Evolutionary conservation across 1,140 invertebrate species (phyloP).

Genomic region (Drosophila orosa): DNA sequence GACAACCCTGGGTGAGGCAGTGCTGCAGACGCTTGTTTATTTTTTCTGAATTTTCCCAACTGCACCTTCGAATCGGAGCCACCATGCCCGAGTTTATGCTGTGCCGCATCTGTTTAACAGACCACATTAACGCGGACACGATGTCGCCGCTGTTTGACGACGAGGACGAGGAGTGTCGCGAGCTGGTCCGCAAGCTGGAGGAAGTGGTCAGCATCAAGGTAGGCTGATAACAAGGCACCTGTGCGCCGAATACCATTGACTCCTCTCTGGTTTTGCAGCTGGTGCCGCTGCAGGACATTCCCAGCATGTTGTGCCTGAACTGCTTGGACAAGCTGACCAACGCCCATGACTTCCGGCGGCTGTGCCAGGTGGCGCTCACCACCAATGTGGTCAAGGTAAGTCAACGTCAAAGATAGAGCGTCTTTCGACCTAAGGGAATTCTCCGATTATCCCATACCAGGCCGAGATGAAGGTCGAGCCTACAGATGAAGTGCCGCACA

Average conservation of each 20-base stretch:
- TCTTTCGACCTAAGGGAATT: background rate
- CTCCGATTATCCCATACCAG: slow-evolving; percentile 21
- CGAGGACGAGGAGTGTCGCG: slow-evolving; percentile 56
- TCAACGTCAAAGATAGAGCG: background rate
- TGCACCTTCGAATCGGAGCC: slow-evolving; percentile 1
- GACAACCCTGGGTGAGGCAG: slow-evolving; percentile 25
- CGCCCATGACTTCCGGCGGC: slow-evolving; percentile 67
- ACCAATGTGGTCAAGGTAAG: slow-evolving; percentile 74
- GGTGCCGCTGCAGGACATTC: slow-evolving; percentile 72
- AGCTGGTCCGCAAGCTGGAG: slow-evolving; percentile 73
- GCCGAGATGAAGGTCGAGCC: slow-evolving; percentile 73
- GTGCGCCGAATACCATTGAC: background rate
- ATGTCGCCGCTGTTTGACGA: slow-evolving; percentile 75
- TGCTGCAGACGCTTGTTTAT: slow-evolving; percentile 48
- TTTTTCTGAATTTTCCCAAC: slow-evolving; percentile 22
- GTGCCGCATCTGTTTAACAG: slow-evolving; percentile 75
- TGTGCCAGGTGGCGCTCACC: slow-evolving; percentile 75
- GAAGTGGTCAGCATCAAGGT: slow-evolving; percentile 78
- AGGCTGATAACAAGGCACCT: slow-evolving; percentile 3
- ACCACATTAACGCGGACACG: slow-evolving; percentile 60
- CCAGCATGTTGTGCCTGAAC: slow-evolving; percentile 70
- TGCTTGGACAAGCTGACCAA: slow-evolving; percentile 59
- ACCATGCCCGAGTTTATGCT: slow-evolving; percentile 75
- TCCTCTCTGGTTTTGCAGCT: slow-evolving; percentile 41
- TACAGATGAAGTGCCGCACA: slow-evolving; percentile 47